These are phyloP conservation scores for Grammomys surdaster DNA, from an alignment of 2,113 vertebrate genomes.

Conservation along the genomic window DNA sequence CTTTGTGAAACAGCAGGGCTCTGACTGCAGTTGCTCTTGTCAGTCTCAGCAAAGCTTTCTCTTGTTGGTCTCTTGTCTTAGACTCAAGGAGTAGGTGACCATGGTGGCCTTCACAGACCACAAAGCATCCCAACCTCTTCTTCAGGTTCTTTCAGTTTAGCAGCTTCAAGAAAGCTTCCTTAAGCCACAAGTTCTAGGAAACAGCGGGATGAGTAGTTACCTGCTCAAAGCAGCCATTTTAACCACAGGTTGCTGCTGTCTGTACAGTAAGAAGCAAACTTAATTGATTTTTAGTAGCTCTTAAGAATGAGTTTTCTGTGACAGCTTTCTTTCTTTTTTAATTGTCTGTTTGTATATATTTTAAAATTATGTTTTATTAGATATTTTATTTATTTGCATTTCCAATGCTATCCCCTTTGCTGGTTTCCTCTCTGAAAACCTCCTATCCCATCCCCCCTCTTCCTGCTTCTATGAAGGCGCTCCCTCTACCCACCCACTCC, in stretches of 20 bases:
- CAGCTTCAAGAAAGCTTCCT: slow-evolving; percentile 23
- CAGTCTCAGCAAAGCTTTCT: background rate
- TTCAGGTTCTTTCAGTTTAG: background rate
- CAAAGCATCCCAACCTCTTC: background rate
- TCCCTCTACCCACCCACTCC: too few species aligned
- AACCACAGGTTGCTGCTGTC: background rate
- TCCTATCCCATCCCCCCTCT: too few species aligned
- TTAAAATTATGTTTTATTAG: too few species aligned
- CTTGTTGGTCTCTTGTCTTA: background rate
- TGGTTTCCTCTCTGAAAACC: too few species aligned
- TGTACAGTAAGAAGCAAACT: background rate
- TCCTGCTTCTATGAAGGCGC: too few species aligned
- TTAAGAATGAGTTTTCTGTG: background rate
- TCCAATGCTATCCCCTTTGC: too few species aligned
- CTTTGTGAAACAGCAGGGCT: background rate
- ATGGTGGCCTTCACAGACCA: background rate
- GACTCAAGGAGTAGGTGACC: background rate
- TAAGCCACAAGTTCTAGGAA: slow-evolving; percentile 38
- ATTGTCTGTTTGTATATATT: too few species aligned
- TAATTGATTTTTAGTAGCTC: slow-evolving; percentile 62
- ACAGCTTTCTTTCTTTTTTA: background rate
- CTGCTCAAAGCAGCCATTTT: slow-evolving; percentile 32
- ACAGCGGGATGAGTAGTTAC: background rate
- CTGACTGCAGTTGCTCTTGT: background rate
- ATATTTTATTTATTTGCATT: too few species aligned